phyloP scores from a whole-genome alignment of 2,888 invertebrate species.

The Cryptocephalus moraei region DNA sequence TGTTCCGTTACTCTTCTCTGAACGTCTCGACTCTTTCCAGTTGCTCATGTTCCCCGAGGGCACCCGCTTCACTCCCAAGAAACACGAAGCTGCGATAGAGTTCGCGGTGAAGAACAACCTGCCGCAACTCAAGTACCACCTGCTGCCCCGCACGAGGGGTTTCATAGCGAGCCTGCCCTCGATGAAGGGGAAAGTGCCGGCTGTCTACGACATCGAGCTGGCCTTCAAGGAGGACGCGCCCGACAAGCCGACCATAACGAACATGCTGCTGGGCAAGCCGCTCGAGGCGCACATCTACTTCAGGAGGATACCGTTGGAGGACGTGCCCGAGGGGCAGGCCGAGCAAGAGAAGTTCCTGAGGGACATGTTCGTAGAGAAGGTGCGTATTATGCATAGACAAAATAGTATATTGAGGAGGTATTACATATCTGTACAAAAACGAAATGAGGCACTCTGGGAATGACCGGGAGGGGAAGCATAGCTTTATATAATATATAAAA shows the following conservation, averaged over 20 bases:
- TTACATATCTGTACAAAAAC: too few species aligned
- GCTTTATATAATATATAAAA: too few species aligned
- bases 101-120: slow-evolving; percentile 81
- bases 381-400: slow-evolving; percentile 31
- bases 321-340: slow-evolving; percentile 65
- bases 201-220: slow-evolving; percentile 74
- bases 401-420: too few species aligned
- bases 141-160: slow-evolving; percentile 91
- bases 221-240: slow-evolving; percentile 56
- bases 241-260: slow-evolving; percentile 68
- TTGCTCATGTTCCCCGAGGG: slow-evolving; percentile 87
- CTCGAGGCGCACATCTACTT: slow-evolving; percentile 68
- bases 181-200: slow-evolving; percentile 62
- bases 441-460: too few species aligned
- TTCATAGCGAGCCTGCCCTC: slow-evolving; percentile 79
- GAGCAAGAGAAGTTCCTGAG: slow-evolving; percentile 73
- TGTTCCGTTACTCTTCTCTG: too few species aligned
- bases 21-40: slow-evolving; percentile 38
- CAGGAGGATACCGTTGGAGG: slow-evolving; percentile 69
- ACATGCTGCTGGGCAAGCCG: slow-evolving; percentile 60
- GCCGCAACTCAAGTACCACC: slow-evolving; percentile 75
- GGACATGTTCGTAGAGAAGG: slow-evolving; percentile 72
- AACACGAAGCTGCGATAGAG: slow-evolving; percentile 77
- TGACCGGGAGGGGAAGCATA: too few species aligned
- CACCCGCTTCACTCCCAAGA: slow-evolving; percentile 78